A percentile compares a stretch with the other conserved stretches of the same genome.
Evolutionary conservation across 1,140 invertebrate species (phyloP).

Genomic region (Dolichoris vasculosae): DNA sequence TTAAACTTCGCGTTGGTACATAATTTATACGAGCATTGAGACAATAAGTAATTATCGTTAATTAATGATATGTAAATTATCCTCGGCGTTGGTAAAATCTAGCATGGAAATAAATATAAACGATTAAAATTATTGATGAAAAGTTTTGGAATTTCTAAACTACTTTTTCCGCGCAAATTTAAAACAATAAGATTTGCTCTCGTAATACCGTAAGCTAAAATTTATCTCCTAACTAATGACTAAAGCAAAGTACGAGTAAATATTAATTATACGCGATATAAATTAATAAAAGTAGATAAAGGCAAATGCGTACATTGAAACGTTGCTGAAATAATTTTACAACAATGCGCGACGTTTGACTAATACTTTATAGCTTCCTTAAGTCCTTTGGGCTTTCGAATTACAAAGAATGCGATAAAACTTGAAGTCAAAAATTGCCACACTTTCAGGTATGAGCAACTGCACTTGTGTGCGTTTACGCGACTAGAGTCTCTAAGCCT

Average conservation of each 20-base stretch:
- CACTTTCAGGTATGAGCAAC: not conserved
- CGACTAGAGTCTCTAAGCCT: no score
- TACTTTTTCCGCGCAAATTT: no score
- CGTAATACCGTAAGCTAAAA: no score
- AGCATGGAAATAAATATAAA: not conserved
- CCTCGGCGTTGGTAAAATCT: not conserved
- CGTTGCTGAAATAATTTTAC: not conserved
- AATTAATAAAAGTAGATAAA: not conserved
- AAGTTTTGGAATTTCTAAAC: not conserved
- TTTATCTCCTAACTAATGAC: no score
- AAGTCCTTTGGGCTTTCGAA: not conserved
- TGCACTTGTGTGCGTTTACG: not conserved
- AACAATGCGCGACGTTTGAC: not conserved
- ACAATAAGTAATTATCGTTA: not conserved
- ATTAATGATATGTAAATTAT: not conserved
- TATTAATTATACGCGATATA: not conserved
- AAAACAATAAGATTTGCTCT: no score
- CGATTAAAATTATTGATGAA: not conserved
- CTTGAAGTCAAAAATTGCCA: not conserved
- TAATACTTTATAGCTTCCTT: not conserved
- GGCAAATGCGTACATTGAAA: not conserved
- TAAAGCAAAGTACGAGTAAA: no score
- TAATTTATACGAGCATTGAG: not conserved
- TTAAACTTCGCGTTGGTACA: not conserved
- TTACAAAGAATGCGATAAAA: not conserved